Evolutionary conservation across 1,140 invertebrate genomes (phyloP).

Genomic region (Drosophila saltans): DNA sequence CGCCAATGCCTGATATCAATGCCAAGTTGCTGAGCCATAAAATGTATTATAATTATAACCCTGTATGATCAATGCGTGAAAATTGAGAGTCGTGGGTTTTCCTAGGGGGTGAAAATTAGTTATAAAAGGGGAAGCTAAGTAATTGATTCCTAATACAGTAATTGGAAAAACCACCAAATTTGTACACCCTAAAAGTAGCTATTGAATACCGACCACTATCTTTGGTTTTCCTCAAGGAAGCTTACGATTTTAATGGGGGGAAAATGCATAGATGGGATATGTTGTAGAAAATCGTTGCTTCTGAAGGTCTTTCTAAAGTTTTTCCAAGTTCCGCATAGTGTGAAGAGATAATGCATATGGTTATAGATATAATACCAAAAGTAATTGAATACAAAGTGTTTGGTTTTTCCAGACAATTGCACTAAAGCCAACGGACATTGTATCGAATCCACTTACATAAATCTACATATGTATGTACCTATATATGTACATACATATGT

Average conservation of each 20-base stretch:
- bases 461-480: not conserved
- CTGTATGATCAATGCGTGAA: constrained; percentile 11
- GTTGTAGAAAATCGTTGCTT: too few species aligned
- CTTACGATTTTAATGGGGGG: too few species aligned
- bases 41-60: constrained; percentile 44
- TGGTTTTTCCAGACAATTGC: constrained; percentile 1
- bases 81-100: constrained; percentile 11
- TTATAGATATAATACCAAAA: too few species aligned
- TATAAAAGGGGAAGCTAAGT: not conserved
- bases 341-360: too few species aligned
- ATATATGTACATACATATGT: not conserved
- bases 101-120: not conserved
- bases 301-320: too few species aligned
- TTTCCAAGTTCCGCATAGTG: too few species aligned
- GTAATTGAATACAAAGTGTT: constrained; percentile 4
- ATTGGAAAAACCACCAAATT: constrained; percentile 21
- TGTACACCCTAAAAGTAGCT: not conserved
- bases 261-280: too few species aligned
- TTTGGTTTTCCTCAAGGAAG: too few species aligned
- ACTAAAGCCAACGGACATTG: not conserved
- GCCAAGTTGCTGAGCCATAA: constrained; percentile 39
- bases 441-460: not conserved
- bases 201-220: too few species aligned
- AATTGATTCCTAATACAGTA: constrained; percentile 3
- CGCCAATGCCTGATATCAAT: constrained; percentile 16